Evolutionary conservation across 2,113 vertebrate genomes (phyloP).

Genomic region (Xiphorhynchus elegans): DNA sequence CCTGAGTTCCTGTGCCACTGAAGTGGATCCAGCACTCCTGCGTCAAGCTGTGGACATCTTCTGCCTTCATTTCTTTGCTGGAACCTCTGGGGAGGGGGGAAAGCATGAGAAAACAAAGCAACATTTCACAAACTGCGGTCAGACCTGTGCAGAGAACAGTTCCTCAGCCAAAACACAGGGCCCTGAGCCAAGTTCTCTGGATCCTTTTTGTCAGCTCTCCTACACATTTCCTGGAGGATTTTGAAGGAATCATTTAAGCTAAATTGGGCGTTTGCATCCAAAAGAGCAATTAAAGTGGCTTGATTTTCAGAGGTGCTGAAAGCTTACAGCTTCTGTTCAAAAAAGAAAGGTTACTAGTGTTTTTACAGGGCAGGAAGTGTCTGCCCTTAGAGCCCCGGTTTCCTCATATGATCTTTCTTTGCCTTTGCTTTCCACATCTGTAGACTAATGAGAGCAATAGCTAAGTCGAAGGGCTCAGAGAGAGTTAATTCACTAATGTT

Average conservation of each 20-base stretch:
- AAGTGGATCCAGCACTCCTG: slow-evolving; percentile 10
- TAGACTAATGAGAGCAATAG: background rate
- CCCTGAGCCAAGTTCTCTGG: slow-evolving; percentile 11
- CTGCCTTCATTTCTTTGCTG: background rate
- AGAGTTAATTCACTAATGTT: slow-evolving; percentile 26
- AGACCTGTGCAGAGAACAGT: background rate
- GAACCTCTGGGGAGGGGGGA: background rate
- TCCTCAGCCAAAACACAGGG: background rate
- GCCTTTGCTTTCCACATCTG: background rate
- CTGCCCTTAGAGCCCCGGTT: background rate
- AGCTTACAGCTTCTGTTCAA: slow-evolving; percentile 12
- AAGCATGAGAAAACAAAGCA: background rate
- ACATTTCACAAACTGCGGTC: background rate
- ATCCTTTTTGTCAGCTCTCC: slow-evolving; percentile 24
- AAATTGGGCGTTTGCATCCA: slow-evolving; percentile 25
- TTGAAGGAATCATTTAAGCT: slow-evolving; percentile 32
- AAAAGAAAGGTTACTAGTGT: background rate
- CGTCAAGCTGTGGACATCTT: background rate
- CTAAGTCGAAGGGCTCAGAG: background rate
- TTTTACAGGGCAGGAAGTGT: background rate
- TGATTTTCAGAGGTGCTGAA: slow-evolving; percentile 38
- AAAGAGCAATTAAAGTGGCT: slow-evolving; percentile 17
- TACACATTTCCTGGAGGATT: slow-evolving; percentile 25
- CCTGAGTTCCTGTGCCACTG: background rate
- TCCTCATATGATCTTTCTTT: background rate